These are phyloP conservation scores for Sepiola atlantica DNA, from an alignment of 2,888 invertebrate genomes.

Conservation along the genomic window DNA sequence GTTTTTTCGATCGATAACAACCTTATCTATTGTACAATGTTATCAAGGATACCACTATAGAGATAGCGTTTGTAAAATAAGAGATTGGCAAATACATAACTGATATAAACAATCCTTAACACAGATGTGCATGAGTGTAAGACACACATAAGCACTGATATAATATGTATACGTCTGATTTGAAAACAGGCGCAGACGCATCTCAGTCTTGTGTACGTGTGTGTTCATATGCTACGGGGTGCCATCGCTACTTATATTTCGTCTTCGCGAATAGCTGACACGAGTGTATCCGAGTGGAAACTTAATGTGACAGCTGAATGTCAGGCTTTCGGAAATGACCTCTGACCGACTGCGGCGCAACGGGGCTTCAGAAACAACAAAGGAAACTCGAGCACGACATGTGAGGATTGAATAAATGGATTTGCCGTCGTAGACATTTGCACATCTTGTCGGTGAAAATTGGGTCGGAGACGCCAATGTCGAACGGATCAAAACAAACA, in stretches of 20 bases:
- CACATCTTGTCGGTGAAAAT: not conserved
- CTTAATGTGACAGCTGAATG: not conserved
- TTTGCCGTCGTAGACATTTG: not conserved
- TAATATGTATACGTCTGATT: too few relatives aligned
- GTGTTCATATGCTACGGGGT: not conserved
- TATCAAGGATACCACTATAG: too few relatives aligned
- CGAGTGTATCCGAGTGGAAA: not conserved
- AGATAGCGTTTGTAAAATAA: too few relatives aligned
- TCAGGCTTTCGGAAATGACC: not conserved
- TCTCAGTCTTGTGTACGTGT: too few relatives aligned
- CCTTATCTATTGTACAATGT: too few relatives aligned
- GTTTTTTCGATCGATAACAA: too few relatives aligned
- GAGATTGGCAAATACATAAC: too few relatives aligned
- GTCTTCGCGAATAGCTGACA: not conserved
- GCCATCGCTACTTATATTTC: not conserved
- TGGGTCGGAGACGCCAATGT: not conserved
- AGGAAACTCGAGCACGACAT: not conserved
- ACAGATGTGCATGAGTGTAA: too few relatives aligned
- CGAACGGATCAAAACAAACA: too few relatives aligned
- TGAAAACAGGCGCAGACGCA: too few relatives aligned
- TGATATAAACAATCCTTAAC: too few relatives aligned
- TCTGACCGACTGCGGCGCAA: not conserved
- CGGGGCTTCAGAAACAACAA: not conserved
- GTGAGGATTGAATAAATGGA: not conserved
- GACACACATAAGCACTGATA: too few relatives aligned